These are phyloP conservation scores for Parambassis ranga DNA, from an alignment of 2,797 vertebrate species.

Conservation along the genomic window DNA sequence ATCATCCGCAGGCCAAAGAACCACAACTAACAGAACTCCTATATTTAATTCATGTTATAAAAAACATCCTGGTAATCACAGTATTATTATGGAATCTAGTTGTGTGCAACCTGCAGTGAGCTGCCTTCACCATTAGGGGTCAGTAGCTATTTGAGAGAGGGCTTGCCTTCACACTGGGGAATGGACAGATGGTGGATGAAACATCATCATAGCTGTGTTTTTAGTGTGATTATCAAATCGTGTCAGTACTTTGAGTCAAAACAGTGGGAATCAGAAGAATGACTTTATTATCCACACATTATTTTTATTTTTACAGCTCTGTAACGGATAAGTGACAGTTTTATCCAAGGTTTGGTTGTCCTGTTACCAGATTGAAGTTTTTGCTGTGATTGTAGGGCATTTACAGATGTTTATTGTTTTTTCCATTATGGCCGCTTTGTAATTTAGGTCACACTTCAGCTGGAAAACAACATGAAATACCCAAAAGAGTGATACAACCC, in stretches of 20 bases:
- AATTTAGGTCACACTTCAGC: constrained; percentile 26
- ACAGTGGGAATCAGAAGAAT: not conserved
- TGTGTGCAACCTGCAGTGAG: constrained; percentile 29
- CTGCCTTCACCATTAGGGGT: constrained; percentile 32
- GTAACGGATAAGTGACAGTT: not conserved
- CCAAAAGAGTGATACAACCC: constrained; percentile 17
- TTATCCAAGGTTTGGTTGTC: not conserved
- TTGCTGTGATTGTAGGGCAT: not conserved
- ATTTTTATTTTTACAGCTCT: not conserved
- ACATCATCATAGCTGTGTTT: not conserved
- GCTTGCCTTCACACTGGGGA: too few species aligned
- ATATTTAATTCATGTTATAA: too few species aligned
- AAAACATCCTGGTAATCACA: not conserved
- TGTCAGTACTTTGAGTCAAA: not conserved
- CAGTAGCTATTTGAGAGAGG: too few species aligned
- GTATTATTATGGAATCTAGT: not conserved
- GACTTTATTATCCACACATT: too few species aligned
- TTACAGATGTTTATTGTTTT: constrained; percentile 25
- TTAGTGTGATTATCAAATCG: not conserved
- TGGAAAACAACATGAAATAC: not conserved
- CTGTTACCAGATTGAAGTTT: not conserved
- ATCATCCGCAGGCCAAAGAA: too few species aligned
- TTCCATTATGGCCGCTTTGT: constrained; percentile 14
- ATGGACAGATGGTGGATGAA: constrained; percentile 4
- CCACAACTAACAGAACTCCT: too few species aligned